Evolutionary conservation across 1,140 invertebrate genomes (phyloP).

Genomic region (Cyclina sinensis): DNA sequence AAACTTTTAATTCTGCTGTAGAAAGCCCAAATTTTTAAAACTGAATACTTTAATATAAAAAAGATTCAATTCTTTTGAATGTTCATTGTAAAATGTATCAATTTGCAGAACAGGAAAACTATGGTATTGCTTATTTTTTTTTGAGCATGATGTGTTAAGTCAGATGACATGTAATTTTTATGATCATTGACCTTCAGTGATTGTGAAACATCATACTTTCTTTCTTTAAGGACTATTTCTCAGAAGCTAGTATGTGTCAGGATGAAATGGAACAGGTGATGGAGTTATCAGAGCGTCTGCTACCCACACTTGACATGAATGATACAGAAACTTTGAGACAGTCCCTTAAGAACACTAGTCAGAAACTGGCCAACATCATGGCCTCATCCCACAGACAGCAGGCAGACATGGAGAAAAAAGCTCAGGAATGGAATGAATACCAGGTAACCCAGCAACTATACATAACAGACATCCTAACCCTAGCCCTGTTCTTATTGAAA

Average conservation of each 20-base stretch:
- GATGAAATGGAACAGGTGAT: slow-evolving; percentile 83
- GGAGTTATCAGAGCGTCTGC: slow-evolving; percentile 80
- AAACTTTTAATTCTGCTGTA: too few relatives aligned
- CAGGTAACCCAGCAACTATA: slow-evolving; percentile 71
- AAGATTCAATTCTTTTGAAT: too few relatives aligned
- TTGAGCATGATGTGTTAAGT: too few relatives aligned
- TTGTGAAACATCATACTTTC: too few relatives aligned
- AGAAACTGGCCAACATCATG: slow-evolving; percentile 78
- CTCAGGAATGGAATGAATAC: slow-evolving; percentile 79
- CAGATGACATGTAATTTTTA: too few relatives aligned
- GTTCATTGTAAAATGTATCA: too few relatives aligned
- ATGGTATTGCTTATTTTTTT: too few relatives aligned
- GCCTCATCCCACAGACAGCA: slow-evolving; percentile 77
- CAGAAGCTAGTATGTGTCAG: slow-evolving; percentile 82
- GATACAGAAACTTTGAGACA: slow-evolving; percentile 83
- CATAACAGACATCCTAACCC: too few relatives aligned
- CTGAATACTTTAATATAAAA: too few relatives aligned
- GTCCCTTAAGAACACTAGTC: slow-evolving; percentile 78
- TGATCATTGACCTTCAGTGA: neutral
- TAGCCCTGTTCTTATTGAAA: too few relatives aligned
- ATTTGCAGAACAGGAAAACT: too few relatives aligned
- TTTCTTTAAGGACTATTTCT: slow-evolving; percentile 81
- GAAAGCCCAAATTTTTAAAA: too few relatives aligned
- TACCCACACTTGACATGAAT: slow-evolving; percentile 82
- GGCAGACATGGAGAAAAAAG: slow-evolving; percentile 76